Percentiles rank a stretch among this genome's conserved stretches.
phyloP scores from a whole-genome alignment of 2,113 vertebrate species.

The Vidua chalybeata region DNA sequence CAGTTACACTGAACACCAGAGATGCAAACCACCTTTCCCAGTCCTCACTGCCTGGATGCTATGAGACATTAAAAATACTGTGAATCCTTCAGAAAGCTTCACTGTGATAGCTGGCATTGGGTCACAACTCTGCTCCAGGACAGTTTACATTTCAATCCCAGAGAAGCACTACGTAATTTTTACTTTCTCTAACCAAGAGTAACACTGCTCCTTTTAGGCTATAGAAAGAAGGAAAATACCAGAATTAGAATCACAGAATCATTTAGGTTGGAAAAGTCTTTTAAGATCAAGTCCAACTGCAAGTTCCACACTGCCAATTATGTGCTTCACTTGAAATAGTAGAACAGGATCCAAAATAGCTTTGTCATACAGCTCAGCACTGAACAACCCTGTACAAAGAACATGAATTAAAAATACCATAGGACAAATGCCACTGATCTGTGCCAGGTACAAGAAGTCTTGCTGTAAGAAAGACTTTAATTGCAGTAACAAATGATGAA shows the following conservation, averaged over 20 bases:
- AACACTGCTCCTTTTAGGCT: not conserved
- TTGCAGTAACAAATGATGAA: not conserved
- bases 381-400: not conserved
- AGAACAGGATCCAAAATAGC: not conserved
- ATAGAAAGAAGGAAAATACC: not conserved
- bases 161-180: not conserved
- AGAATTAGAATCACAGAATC: not conserved
- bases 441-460: not conserved
- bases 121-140: not conserved
- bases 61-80: not conserved
- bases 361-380: not conserved
- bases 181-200: not conserved
- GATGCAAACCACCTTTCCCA: not conserved
- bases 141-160: not conserved
- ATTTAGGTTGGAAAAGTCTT: not conserved
- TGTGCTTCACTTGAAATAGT: not conserved
- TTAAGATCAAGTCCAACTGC: not conserved
- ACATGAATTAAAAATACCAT: not conserved
- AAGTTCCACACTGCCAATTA: not conserved
- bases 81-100: not conserved
- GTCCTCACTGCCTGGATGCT: not conserved
- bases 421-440: not conserved
- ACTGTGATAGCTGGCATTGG: not conserved
- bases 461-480: not conserved
- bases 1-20: not conserved